These are phyloP conservation scores for Epirrhoe alternata DNA, from an alignment of 2,888 invertebrate species.

Conservation along the genomic window DNA sequence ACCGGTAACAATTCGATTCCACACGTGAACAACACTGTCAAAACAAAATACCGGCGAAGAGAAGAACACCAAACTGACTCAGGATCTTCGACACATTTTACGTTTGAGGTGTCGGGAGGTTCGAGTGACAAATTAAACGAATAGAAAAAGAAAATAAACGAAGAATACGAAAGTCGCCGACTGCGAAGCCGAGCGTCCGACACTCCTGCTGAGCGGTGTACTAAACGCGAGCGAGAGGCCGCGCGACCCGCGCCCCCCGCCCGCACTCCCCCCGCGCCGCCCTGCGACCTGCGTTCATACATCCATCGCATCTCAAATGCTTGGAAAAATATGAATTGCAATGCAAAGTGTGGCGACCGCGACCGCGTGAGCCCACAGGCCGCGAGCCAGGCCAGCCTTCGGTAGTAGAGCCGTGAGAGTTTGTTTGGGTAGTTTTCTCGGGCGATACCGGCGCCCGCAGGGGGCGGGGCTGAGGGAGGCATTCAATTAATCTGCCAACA, in stretches of 20 bases:
- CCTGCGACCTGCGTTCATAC: slow-evolving; percentile 69
- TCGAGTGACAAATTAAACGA: slow-evolving; percentile 81
- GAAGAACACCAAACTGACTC: slow-evolving; percentile 68
- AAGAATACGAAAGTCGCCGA: slow-evolving; percentile 83
- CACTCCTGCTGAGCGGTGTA: slow-evolving; percentile 85
- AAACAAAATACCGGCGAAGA: slow-evolving; percentile 70
- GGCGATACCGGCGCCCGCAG: slow-evolving; percentile 38
- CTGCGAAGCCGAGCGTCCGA: slow-evolving; percentile 82
- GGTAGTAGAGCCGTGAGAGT: slow-evolving; percentile 45
- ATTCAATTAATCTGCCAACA: slow-evolving; percentile 80
- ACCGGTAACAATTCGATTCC: slow-evolving; percentile 80
- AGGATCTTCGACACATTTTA: slow-evolving; percentile 66
- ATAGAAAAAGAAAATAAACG: slow-evolving; percentile 85
- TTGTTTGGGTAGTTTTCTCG: slow-evolving; percentile 58
- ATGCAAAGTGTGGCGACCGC: slow-evolving; percentile 42
- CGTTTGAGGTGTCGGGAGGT: slow-evolving; percentile 65
- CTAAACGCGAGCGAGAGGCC: slow-evolving; percentile 77
- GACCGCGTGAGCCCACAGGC: slow-evolving; percentile 7
- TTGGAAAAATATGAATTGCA: slow-evolving; percentile 70
- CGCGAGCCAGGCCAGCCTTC: slow-evolving; percentile 43
- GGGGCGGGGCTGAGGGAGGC: slow-evolving; percentile 54
- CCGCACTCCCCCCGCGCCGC: slow-evolving; percentile 71
- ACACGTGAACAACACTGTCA: slow-evolving; percentile 83
- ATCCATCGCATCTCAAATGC: slow-evolving; percentile 68
- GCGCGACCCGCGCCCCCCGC: slow-evolving; percentile 68